These are phyloP conservation scores for Champsocephalus esox DNA, from an alignment of 2,797 vertebrate genomes.

Conservation along the genomic window DNA sequence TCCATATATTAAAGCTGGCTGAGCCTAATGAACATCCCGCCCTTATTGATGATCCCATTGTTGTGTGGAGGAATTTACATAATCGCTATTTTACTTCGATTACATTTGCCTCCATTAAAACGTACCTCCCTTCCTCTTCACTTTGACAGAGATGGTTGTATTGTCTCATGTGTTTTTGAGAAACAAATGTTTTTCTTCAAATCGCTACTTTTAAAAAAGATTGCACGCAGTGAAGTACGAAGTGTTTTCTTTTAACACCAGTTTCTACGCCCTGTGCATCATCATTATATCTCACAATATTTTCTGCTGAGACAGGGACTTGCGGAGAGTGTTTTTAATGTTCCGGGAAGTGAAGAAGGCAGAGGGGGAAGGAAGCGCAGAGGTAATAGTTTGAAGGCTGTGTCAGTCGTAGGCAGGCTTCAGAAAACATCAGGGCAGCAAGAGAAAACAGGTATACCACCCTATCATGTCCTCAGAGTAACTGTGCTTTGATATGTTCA, in stretches of 20 bases:
- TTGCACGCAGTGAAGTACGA: constrained; percentile 44
- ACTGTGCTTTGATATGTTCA: constrained; percentile 82
- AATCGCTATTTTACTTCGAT: constrained; percentile 78
- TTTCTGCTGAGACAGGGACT: constrained; percentile 81
- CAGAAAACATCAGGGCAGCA: constrained; percentile 80
- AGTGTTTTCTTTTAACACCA: constrained; percentile 38
- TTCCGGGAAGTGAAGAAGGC: constrained; percentile 53
- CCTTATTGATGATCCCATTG: constrained; percentile 83
- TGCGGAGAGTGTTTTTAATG: constrained; percentile 72
- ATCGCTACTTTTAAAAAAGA: constrained; percentile 48
- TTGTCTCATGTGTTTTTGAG: constrained; percentile 36
- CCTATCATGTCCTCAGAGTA: constrained; percentile 83
- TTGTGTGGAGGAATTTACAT: constrained; percentile 80
- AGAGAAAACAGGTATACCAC: constrained; percentile 81
- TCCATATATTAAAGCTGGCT: constrained; percentile 79
- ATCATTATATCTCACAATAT: constrained; percentile 75
- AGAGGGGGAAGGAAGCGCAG: constrained; percentile 59
- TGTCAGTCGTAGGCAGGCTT: constrained; percentile 81
- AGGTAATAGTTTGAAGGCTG: constrained; percentile 80
- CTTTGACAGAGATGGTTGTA: constrained; percentile 43
- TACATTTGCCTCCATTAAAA: constrained; percentile 78
- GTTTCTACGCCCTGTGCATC: constrained; percentile 61
- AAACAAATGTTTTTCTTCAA: constrained; percentile 31
- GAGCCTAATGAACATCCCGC: constrained; percentile 81
- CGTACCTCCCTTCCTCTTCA: constrained; percentile 45